These are phyloP conservation scores for Lucinisca nassula DNA, from an alignment of 2,888 invertebrate species.

Conservation along the genomic window DNA sequence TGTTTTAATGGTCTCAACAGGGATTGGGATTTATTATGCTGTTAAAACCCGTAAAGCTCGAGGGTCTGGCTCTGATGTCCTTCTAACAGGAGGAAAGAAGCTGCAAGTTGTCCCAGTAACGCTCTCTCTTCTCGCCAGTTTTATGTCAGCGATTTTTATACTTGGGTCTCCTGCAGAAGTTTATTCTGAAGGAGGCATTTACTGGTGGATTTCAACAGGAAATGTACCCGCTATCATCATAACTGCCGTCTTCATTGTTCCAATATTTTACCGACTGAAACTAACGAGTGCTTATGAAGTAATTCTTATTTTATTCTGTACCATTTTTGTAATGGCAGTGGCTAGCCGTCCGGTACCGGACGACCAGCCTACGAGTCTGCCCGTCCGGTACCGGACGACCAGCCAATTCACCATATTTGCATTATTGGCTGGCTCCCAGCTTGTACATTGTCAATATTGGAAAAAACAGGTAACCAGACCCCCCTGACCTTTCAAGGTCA, in stretches of 20 bases:
- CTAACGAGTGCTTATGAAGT: slow-evolving; percentile 2
- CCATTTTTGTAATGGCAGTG: too few species aligned
- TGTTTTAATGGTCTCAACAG: background rate
- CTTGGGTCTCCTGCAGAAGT: background rate
- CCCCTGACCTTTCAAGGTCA: too few species aligned
- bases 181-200: background rate
- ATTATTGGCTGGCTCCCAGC: too few species aligned
- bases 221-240: background rate
- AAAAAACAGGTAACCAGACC: too few species aligned
- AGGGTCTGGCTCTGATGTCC: background rate
- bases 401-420: too few species aligned
- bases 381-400: too few species aligned
- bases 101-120: background rate
- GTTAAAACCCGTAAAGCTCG: background rate
- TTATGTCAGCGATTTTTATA: slow-evolving; percentile 3
- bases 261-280: background rate
- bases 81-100: background rate
- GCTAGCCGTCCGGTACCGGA: too few species aligned
- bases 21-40: background rate
- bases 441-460: too few species aligned
- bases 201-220: background rate
- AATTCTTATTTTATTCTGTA: too few species aligned
- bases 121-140: background rate
- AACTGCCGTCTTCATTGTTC: background rate
- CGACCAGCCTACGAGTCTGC: too few species aligned